Conservation (phyloP, 2,888 invertebrate genomes). For the Pterostichus madidus region DNA sequence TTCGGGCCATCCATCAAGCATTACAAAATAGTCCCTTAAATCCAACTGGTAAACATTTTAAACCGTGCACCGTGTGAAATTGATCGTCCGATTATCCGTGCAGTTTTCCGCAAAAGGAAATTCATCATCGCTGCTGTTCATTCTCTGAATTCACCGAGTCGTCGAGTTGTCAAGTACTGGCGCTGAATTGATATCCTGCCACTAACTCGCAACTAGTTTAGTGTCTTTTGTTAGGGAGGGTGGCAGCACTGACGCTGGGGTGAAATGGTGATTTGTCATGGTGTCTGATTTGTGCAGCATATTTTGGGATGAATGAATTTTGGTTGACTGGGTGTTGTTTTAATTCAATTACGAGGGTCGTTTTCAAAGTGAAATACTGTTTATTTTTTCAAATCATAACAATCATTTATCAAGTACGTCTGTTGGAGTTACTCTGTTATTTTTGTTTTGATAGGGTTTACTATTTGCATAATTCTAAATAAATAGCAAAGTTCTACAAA, state of each 20-base stretch:
- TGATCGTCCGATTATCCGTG: conserved; percentile 22
- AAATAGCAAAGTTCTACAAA: too few species aligned
- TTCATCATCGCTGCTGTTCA: conserved; percentile 16
- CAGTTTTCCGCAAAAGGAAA: not conserved
- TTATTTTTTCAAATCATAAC: conserved; percentile 27
- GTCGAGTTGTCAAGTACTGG: not conserved
- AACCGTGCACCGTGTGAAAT: conserved; percentile 5
- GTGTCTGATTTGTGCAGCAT: conserved; percentile 34
- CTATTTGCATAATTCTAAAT: too few species aligned
- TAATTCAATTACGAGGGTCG: conserved; percentile 29
- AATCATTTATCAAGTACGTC: conserved; percentile 15
- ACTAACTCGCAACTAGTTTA: conserved; percentile 38
- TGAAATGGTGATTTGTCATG: conserved; percentile 42
- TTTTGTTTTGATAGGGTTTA: not conserved
- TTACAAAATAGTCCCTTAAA: not conserved
- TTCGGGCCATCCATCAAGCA: conserved; percentile 27
- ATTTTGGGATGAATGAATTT: not conserved
- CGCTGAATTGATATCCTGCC: conserved; percentile 24
- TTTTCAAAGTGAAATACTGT: not conserved
- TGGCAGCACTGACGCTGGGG: too few species aligned
- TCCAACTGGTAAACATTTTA: conserved; percentile 21
- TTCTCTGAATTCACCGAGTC: not conserved
- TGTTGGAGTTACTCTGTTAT: conserved; percentile 5
- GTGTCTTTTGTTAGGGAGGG: conserved; percentile 27
- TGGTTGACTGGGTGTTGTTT: conserved; percentile 16